Conservation (phyloP, 2,888 invertebrate genomes). For the Tenthredo notha region DNA sequence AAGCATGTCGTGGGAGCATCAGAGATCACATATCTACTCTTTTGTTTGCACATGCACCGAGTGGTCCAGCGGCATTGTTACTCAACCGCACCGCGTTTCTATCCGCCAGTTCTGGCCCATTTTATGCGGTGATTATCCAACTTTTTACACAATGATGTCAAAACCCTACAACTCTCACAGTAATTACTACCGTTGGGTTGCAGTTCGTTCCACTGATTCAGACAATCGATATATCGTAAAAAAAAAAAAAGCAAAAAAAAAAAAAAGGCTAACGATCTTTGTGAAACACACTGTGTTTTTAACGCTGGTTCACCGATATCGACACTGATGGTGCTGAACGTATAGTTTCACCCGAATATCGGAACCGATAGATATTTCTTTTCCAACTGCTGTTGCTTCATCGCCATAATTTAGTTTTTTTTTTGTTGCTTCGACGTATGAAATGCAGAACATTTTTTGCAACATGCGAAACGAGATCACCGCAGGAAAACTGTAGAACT, state of each 20-base stretch:
- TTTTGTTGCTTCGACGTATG: background rate
- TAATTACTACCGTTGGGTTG: background rate
- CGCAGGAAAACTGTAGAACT: background rate
- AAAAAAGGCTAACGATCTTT: conserved; percentile 18
- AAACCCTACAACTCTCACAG: conserved; percentile 24
- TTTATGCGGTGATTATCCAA: conserved; percentile 30
- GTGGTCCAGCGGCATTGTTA: conserved; percentile 35
- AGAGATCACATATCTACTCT: conserved; percentile 37
- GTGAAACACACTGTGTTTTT: background rate
- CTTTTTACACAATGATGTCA: conserved; percentile 34
- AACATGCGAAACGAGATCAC: background rate
- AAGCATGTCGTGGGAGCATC: conserved; percentile 30
- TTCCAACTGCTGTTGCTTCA: background rate
- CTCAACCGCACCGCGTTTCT: background rate
- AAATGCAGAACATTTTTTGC: background rate
- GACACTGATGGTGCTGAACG: background rate
- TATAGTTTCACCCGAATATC: background rate
- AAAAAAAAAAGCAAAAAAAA: background rate
- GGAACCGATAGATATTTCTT: background rate
- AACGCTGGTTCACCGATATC: background rate
- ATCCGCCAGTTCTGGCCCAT: background rate
- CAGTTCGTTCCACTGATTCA: conserved; percentile 13
- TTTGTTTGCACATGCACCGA: conserved; percentile 43
- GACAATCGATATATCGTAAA: background rate
- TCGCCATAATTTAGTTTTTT: background rate